Evolutionary conservation across 2,113 vertebrate genomes (phyloP).

Genomic region (Corynorhinus townsendii): DNA sequence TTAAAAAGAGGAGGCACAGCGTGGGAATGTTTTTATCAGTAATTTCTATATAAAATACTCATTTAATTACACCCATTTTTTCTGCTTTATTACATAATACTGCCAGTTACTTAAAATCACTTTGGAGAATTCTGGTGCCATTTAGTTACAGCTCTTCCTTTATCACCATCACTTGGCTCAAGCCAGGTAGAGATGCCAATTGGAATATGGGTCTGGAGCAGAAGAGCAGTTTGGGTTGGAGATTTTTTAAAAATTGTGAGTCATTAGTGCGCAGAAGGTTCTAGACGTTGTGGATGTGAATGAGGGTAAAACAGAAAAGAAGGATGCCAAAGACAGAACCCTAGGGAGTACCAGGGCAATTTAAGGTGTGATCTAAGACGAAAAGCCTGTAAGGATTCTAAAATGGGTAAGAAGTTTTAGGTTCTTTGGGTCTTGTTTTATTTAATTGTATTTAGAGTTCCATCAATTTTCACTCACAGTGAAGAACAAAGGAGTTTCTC

Average conservation of each 20-base stretch:
- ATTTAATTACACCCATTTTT: background rate
- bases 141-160: conserved; percentile 1
- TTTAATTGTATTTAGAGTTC: background rate
- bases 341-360: background rate
- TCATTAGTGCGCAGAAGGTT: background rate
- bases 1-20: conserved; percentile 1
- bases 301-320: background rate
- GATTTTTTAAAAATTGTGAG: background rate
- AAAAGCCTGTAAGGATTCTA: background rate
- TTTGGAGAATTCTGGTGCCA: background rate
- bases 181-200: background rate
- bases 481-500: background rate
- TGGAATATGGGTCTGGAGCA: background rate
- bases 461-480: background rate
- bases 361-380: background rate
- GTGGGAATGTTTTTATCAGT: background rate
- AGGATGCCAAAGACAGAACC: background rate
- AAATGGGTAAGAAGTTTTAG: background rate
- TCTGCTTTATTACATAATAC: conserved; percentile 38
- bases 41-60: conserved; percentile 43
- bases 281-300: background rate
- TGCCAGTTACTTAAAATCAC: conserved; percentile 30
- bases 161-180: background rate
- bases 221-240: background rate
- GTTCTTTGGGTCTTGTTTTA: background rate